phyloP scores from a whole-genome alignment of 2,888 invertebrate genomes.

The Eremobia ochroleuca region DNA sequence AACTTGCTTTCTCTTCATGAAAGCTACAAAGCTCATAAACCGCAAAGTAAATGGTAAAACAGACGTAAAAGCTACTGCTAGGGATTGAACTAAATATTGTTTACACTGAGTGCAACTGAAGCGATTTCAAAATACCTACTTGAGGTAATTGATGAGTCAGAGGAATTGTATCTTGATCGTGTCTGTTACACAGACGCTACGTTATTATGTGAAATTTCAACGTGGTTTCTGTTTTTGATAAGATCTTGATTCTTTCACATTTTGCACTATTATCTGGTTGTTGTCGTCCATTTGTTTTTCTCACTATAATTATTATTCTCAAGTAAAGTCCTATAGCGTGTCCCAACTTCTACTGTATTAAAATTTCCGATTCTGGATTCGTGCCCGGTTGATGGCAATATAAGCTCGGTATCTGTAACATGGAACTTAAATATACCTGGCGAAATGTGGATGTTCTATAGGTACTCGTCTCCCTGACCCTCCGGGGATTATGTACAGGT shows the following conservation, averaged over 20 bases:
- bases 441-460: too few relatives aligned
- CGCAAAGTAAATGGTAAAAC: neutral
- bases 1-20: neutral
- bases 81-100: constrained; percentile 18
- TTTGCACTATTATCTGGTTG: neutral
- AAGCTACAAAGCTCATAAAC: neutral
- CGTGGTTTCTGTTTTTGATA: constrained; percentile 3
- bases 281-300: neutral
- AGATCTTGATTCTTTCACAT: neutral
- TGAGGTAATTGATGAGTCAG: constrained; percentile 47
- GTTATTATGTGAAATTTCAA: constrained; percentile 24
- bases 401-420: too few relatives aligned
- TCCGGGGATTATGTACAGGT: too few relatives aligned
- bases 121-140: constrained; percentile 32
- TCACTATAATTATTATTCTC: neutral
- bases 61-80: neutral
- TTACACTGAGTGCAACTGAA: constrained; percentile 36
- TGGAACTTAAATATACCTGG: too few relatives aligned
- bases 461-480: too few relatives aligned
- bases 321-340: too few relatives aligned
- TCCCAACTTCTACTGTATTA: neutral
- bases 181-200: constrained; percentile 34
- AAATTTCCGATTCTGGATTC: too few relatives aligned
- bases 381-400: too few relatives aligned
- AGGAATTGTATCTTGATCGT: constrained; percentile 27